Conservation (phyloP, 1,140 invertebrate species). For the Euura saliciscinereae region DNA sequence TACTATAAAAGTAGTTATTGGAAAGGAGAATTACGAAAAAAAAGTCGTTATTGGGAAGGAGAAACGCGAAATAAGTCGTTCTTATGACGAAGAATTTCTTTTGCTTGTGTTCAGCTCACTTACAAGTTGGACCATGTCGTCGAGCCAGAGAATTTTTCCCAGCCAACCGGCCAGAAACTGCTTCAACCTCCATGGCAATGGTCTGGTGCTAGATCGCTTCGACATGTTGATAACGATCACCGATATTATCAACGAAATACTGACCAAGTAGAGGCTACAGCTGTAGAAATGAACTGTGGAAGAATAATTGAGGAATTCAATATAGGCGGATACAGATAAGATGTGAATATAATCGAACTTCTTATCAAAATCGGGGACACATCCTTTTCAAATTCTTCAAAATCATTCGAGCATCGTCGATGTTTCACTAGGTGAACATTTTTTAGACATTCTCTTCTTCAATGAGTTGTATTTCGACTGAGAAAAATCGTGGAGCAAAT, state of each 20-base stretch:
- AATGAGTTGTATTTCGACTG: no score
- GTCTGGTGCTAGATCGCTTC: conserved; percentile 54
- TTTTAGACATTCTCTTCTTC: no score
- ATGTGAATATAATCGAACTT: no score
- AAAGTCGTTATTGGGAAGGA: background rate
- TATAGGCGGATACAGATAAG: no score
- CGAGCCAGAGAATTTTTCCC: conserved; percentile 61
- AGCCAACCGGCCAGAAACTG: conserved; percentile 60
- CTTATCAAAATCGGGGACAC: no score
- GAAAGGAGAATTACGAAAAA: no score
- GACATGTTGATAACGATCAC: conserved; percentile 67
- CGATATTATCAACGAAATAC: conserved; percentile 67
- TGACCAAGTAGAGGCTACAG: conserved; percentile 64
- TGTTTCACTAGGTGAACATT: no score
- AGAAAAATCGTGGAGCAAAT: no score
- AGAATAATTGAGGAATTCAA: conserved; percentile 42
- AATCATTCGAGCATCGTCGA: no score
- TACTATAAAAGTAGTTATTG: no score
- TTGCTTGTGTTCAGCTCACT: conserved; percentile 3
- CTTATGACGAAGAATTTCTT: background rate
- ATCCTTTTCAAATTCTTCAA: no score
- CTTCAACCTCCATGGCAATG: conserved; percentile 64
- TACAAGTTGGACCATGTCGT: conserved; percentile 40
- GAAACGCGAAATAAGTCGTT: background rate
- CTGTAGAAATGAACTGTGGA: conserved; percentile 66